Conservation (phyloP, 2,797 vertebrate species). For the Gymnopithys bicolor region DNA sequence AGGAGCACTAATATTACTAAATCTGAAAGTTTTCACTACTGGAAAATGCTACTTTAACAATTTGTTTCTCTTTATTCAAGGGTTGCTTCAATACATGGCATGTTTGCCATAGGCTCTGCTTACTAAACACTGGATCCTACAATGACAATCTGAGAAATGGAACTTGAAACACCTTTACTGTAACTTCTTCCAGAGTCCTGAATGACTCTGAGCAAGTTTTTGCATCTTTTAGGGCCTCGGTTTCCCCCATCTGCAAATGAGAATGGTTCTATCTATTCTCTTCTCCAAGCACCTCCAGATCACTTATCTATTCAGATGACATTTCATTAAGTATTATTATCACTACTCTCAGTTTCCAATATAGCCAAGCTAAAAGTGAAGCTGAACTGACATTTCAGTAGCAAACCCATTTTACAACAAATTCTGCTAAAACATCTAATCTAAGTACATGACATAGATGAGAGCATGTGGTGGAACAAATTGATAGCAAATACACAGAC, state of each 20-base stretch:
- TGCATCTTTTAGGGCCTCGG: not conserved
- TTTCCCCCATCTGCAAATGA: not conserved
- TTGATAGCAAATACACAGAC: slow-evolving; percentile 40
- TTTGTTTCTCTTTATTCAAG: not conserved
- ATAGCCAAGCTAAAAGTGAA: not conserved
- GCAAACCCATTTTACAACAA: slow-evolving; percentile 25
- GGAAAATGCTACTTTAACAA: not conserved
- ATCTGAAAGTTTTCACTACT: not conserved
- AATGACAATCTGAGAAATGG: not conserved
- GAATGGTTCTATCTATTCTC: not conserved
- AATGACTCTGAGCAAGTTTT: not conserved
- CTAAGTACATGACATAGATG: not conserved
- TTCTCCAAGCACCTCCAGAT: not conserved
- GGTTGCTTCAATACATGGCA: not conserved
- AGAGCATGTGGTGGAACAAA: slow-evolving; percentile 26
- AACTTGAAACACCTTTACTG: not conserved
- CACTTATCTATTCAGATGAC: slow-evolving; percentile 10
- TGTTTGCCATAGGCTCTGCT: not conserved
- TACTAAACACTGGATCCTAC: not conserved
- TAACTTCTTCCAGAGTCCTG: not conserved
- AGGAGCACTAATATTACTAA: not conserved
- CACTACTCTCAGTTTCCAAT: not conserved
- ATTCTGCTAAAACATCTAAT: slow-evolving; percentile 26
- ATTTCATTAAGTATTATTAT: slow-evolving; percentile 29
- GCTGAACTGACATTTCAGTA: slow-evolving; percentile 31